Evolutionary conservation across 2,888 invertebrate species (phyloP), one percentile per base, ranked within the genome.

Genomic region (Luperina nickerlii): DNA sequence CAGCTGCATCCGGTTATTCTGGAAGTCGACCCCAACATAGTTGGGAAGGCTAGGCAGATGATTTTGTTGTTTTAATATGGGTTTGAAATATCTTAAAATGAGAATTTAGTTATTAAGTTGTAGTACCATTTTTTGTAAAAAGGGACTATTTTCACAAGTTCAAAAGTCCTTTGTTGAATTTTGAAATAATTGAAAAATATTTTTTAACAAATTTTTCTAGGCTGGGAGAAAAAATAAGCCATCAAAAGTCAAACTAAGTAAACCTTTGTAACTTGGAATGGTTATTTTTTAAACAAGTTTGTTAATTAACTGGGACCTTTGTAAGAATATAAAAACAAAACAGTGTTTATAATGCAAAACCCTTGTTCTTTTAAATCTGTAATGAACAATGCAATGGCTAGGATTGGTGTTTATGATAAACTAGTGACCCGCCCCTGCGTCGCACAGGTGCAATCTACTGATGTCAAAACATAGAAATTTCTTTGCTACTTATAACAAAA

Each of bases 241-340:
- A 57, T 73, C 45, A 54, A n/a, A 68, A 42, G 24, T 75, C 60
- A 38, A 73, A 76, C 42, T 66, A 27, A 65, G 42, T 63, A 42
- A 42, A 18, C 38, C 38, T 60, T 76, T 67, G 69, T 45, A 71
- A 48, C 63, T 72, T 80, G 18, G 9, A 65, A 68, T 11, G 15
- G 32, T 42, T 60, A 68, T 65, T 69, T 48, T 72, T 54, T 9
- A 54, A 69, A 45, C 42, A 81, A 82, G 60, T 76, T 81, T 24
- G 60, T 81, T 76, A 65, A 76, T 73, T 81, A 81, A 66, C 24
- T 71, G 38, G 57, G 27, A 32, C 7, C 65, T 24, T 42, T 74
- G 20, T 18, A 27, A n/a, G 9, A 67, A 71, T 51, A 60, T 32
- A 45, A 45, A 45, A 45, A 3, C 13, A 45, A 45, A 45, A 45